A percentile compares a stretch with the other conserved stretches of the same genome.
phyloP scores from a whole-genome alignment of 2,888 invertebrate genomes.

The Drosophila imparisetae region DNA sequence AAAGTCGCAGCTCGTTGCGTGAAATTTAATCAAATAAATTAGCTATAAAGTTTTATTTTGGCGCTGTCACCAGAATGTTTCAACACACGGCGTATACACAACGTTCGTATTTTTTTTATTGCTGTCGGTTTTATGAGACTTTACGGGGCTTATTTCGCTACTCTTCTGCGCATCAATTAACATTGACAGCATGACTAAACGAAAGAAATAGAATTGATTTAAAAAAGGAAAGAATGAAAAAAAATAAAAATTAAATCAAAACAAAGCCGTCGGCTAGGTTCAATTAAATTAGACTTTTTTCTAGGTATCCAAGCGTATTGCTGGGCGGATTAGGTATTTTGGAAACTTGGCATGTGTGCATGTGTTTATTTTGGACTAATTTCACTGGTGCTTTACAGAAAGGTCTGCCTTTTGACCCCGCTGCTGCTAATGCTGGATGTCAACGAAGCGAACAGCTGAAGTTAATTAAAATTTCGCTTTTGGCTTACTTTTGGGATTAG shows the following conservation, averaged over 20 bases:
- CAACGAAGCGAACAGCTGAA: slow-evolving; percentile 39
- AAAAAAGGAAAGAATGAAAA: background rate
- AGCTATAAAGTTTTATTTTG: slow-evolving; percentile 79
- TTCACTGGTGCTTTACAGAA: slow-evolving; percentile 14
- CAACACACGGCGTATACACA: slow-evolving; percentile 62
- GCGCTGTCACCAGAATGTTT: slow-evolving; percentile 50
- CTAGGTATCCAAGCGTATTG: slow-evolving; percentile 21
- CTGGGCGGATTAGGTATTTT: slow-evolving; percentile 14
- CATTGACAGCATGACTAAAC: slow-evolving; percentile 64
- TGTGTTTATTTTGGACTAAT: slow-evolving; percentile 34
- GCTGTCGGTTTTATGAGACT: slow-evolving; percentile 45
- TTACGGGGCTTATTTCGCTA: slow-evolving; percentile 43
- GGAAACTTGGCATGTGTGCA: slow-evolving; percentile 3
- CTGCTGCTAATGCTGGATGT: slow-evolving; percentile 10
- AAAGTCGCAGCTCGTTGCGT: slow-evolving; percentile 40
- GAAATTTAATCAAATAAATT: slow-evolving; percentile 80
- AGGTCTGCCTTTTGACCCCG: slow-evolving; percentile 11
- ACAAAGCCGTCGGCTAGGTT: slow-evolving; percentile 18
- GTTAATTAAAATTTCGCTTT: slow-evolving; percentile 74
- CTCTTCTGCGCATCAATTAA: slow-evolving; percentile 70
- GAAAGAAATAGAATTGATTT: slow-evolving; percentile 41
- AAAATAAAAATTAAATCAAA: slow-evolving; percentile 1
- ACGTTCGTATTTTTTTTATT: slow-evolving; percentile 56
- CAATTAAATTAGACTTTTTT: slow-evolving; percentile 46
- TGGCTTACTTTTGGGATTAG: slow-evolving; percentile 56